Percentiles rank a stretch among this genome's conserved stretches.
These are phyloP conservation scores for Cossypha niveicapilla DNA, from an alignment of 2,797 vertebrate genomes.

Conservation along the genomic window DNA sequence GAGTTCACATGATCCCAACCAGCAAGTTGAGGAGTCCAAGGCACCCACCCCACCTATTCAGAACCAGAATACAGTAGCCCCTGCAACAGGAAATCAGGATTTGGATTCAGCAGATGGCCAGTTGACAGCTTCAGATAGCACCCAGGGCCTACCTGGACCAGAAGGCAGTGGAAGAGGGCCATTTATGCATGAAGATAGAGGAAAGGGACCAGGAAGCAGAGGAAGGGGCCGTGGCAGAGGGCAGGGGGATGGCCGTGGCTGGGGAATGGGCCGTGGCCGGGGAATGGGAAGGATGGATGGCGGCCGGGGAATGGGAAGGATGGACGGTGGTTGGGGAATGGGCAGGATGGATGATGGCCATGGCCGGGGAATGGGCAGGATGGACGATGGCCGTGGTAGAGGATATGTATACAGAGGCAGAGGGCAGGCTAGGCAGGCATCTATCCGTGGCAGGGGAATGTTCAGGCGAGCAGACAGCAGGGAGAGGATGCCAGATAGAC, in stretches of 20 bases:
- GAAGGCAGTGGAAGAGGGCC: constrained; percentile 70
- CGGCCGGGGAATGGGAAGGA: constrained; percentile 61
- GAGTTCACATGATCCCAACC: constrained; percentile 72
- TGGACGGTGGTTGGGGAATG: constrained; percentile 66
- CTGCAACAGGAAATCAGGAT: constrained; percentile 65
- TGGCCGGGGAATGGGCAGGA: constrained; percentile 68
- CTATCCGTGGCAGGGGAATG: constrained; percentile 66
- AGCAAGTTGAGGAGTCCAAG: constrained; percentile 71
- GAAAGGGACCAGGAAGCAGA: constrained; percentile 78
- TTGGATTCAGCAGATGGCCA: constrained; percentile 74
- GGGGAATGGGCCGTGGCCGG: constrained; percentile 66
- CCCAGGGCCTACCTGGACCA: constrained; percentile 46
- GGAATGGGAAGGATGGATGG: constrained; percentile 58
- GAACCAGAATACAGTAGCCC: constrained; percentile 37
- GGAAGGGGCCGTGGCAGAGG: constrained; percentile 74
- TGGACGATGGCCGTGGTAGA: constrained; percentile 70
- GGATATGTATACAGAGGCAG: constrained; percentile 71
- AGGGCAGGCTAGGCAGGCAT: constrained; percentile 62
- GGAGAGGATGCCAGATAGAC: constrained; percentile 39
- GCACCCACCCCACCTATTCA: constrained; percentile 37
- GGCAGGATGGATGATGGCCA: constrained; percentile 64
- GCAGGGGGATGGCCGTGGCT: constrained; percentile 70
- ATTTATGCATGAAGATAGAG: constrained; percentile 76
- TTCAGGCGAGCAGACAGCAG: constrained; percentile 69
- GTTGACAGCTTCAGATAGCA: constrained; percentile 71